These are phyloP conservation scores for Cephonodes hylas DNA, from an alignment of 2,888 invertebrate genomes.

Conservation along the genomic window DNA sequence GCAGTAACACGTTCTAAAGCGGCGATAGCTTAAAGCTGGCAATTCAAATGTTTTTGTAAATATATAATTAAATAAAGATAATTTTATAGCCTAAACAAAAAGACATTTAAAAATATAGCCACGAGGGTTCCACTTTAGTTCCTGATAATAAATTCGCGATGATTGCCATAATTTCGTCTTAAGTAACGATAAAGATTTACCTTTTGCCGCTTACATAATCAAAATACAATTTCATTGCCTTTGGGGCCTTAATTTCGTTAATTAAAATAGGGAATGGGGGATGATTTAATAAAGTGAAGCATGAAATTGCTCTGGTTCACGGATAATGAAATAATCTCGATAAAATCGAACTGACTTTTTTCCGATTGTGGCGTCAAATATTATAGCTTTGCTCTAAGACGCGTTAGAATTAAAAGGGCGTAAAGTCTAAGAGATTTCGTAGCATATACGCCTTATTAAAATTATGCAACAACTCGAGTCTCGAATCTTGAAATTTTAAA, in stretches of 20 bases:
- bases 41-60: too few relatives aligned
- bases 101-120: too few relatives aligned
- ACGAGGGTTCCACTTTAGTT: background rate
- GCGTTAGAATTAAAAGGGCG: too few relatives aligned
- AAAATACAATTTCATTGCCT: slow-evolving; percentile 36
- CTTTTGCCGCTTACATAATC: slow-evolving; percentile 24
- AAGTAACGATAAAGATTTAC: slow-evolving; percentile 25
- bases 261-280: slow-evolving; percentile 37
- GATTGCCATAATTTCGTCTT: slow-evolving; percentile 16
- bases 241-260: slow-evolving; percentile 42
- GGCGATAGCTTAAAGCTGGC: too few relatives aligned
- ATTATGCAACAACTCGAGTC: too few relatives aligned
- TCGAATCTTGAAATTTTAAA: background rate
- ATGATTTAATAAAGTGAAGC: slow-evolving; percentile 38
- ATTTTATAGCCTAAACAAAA: too few relatives aligned
- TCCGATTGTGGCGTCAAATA: background rate
- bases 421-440: too few relatives aligned
- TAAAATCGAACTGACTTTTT: background rate
- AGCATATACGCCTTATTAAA: too few relatives aligned
- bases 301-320: slow-evolving; percentile 24
- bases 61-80: too few relatives aligned
- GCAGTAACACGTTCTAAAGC: too few relatives aligned
- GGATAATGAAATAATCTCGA: background rate
- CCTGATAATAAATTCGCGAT: background rate
- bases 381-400: too few relatives aligned